These are phyloP conservation scores for Heteromyza rotundicornis DNA, from an alignment of 2,888 invertebrate species.

Conservation along the genomic window DNA sequence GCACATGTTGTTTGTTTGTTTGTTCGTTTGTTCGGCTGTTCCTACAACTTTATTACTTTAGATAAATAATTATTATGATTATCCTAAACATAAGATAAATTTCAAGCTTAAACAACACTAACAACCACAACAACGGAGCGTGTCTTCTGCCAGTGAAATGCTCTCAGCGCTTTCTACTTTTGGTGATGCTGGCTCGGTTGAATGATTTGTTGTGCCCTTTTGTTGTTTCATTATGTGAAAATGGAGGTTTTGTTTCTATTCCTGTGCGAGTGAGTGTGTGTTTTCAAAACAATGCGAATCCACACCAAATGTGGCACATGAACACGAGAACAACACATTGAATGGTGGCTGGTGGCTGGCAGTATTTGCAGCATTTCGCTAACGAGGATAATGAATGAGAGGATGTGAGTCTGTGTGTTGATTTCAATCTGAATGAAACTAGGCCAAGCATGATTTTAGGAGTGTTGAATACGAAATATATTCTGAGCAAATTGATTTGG, in stretches of 20 bases:
- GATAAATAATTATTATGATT: conserved; percentile 24
- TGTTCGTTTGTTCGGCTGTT: not conserved
- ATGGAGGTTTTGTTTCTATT: not conserved
- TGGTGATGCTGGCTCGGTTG: not conserved
- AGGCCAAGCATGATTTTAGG: not conserved
- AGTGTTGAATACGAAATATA: not conserved
- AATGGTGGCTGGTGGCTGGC: not conserved
- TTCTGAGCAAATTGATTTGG: too few species aligned
- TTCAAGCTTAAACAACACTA: not conserved
- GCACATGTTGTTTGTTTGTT: not conserved
- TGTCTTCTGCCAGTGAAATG: not conserved
- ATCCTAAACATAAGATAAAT: conserved; percentile 5
- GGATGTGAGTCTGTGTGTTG: not conserved
- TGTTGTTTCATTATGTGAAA: not conserved
- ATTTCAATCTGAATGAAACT: too few species aligned
- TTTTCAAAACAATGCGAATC: too few species aligned
- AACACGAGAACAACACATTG: not conserved
- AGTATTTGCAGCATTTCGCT: not conserved
- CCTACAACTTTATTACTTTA: conserved; percentile 12
- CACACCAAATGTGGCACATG: too few species aligned
- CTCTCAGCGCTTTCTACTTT: not conserved
- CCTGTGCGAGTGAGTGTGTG: not conserved
- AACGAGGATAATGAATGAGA: conserved; percentile 4
- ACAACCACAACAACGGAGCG: conserved; percentile 5
- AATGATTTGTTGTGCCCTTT: not conserved